Evolutionary conservation across 23 tunicate genomes (phyloP).

Genomic region (Halocynthia roretzi): DNA sequence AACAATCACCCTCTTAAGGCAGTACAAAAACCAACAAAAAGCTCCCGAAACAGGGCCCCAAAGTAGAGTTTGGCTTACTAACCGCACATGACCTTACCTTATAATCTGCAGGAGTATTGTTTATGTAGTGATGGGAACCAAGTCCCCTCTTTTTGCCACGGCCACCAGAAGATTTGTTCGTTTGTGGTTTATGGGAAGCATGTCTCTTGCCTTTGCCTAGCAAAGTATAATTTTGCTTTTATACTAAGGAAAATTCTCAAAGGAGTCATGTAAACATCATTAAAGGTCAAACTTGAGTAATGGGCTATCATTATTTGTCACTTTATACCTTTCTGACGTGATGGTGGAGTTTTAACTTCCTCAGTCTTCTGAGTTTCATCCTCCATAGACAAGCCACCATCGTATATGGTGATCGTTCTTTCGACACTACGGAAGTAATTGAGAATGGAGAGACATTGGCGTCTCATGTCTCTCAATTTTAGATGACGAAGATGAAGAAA

Average conservation of each 20-base stretch:
- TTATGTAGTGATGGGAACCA: conserved; percentile 69
- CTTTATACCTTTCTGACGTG: no score
- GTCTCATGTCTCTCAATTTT: conserved; percentile 67
- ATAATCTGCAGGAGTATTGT: conserved; percentile 80
- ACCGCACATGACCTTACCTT: conserved; percentile 25
- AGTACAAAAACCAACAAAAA: neutral
- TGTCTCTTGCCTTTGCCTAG: neutral
- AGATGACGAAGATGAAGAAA: conserved; percentile 76
- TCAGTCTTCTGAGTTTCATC: conserved; percentile 17
- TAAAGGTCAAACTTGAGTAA: no score
- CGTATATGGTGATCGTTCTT: conserved; percentile 76
- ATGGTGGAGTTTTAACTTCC: conserved; percentile 4
- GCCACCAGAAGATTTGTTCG: conserved; percentile 7
- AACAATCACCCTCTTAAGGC: neutral
- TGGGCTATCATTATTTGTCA: no score
- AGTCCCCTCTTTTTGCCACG: conserved; percentile 35
- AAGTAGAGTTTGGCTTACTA: no score
- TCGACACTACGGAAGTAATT: conserved; percentile 87
- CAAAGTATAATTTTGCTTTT: neutral
- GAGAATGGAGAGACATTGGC: conserved; percentile 63
- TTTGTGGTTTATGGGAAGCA: conserved; percentile 11
- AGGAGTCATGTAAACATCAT: no score
- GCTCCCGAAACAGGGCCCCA: no score
- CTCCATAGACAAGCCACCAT: conserved; percentile 79
- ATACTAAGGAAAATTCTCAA: no score